phyloP scores from a whole-genome alignment of 2,888 invertebrate species.

The Merodon equestris region DNA sequence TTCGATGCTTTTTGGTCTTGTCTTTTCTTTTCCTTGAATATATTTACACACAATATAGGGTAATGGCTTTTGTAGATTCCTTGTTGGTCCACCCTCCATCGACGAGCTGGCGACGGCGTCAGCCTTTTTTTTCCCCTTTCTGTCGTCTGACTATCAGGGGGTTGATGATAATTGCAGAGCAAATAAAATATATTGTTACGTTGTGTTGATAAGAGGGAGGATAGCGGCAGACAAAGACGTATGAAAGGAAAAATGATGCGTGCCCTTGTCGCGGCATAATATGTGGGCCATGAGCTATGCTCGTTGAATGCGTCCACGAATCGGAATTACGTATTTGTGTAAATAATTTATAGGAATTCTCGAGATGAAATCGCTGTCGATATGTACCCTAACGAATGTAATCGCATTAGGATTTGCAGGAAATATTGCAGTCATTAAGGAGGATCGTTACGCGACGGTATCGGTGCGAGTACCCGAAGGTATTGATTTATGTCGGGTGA shows the following conservation, averaged over 20 bases:
- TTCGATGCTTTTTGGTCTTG: slow-evolving; percentile 41
- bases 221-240: too few species aligned
- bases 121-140: slow-evolving; percentile 26
- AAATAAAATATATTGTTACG: slow-evolving; percentile 65
- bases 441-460: background rate
- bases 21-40: too few species aligned
- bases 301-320: slow-evolving; percentile 36
- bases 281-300: slow-evolving; percentile 19
- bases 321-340: slow-evolving; percentile 37
- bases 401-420: slow-evolving; percentile 39
- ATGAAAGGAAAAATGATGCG: slow-evolving; percentile 29
- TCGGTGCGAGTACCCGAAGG: too few species aligned
- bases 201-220: slow-evolving; percentile 5
- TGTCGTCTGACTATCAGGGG: slow-evolving; percentile 35
- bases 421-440: too few species aligned
- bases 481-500: too few species aligned
- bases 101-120: slow-evolving; percentile 38
- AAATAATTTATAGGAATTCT: slow-evolving; percentile 57
- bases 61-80: slow-evolving; percentile 50
- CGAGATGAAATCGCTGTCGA: slow-evolving; percentile 49
- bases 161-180: slow-evolving; percentile 56
- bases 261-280: slow-evolving; percentile 35
- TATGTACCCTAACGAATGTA: slow-evolving; percentile 49
- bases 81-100: slow-evolving; percentile 48
- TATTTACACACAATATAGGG: slow-evolving; percentile 57